These are phyloP conservation scores for Epinotia ramella DNA, from an alignment of 2,888 invertebrate species.

Conservation along the genomic window DNA sequence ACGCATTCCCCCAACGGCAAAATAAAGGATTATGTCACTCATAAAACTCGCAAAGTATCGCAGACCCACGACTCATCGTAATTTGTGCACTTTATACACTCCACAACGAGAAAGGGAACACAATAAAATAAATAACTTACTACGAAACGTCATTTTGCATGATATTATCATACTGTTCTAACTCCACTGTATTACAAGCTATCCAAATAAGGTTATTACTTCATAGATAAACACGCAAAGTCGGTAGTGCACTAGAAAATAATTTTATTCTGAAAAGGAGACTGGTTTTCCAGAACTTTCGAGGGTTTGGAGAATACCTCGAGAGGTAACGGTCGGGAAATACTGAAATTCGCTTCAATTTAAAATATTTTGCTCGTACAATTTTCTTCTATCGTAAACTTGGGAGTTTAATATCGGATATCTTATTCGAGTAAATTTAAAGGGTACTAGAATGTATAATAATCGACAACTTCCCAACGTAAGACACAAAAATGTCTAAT, in stretches of 20 bases:
- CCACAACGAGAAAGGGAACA: too few relatives aligned
- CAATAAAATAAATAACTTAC: neutral
- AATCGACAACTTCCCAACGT: too few relatives aligned
- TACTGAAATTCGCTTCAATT: constrained; percentile 26
- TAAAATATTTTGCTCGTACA: constrained; percentile 16
- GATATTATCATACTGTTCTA: neutral
- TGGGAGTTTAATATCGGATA: constrained; percentile 1
- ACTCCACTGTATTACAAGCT: neutral
- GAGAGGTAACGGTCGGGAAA: constrained; percentile 14
- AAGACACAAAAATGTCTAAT: too few relatives aligned
- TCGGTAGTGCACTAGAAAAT: constrained; percentile 27
- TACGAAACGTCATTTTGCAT: neutral
- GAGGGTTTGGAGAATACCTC: constrained; percentile 5
- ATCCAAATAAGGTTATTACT: constrained; percentile 9
- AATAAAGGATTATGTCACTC: too few relatives aligned
- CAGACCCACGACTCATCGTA: too few relatives aligned
- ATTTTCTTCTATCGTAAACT: constrained; percentile 8
- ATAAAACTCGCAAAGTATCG: too few relatives aligned
- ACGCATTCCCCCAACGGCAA: too few relatives aligned
- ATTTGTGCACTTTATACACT: too few relatives aligned
- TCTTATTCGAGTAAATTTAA: constrained; percentile 5
- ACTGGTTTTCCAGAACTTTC: constrained; percentile 14
- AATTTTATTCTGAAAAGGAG: constrained; percentile 30
- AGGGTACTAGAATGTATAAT: neutral
- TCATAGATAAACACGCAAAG: constrained; percentile 28